Base-by-base conservation (phyloP, 2,888 invertebrate genomes). In the Tiliacea aurago region DNA sequence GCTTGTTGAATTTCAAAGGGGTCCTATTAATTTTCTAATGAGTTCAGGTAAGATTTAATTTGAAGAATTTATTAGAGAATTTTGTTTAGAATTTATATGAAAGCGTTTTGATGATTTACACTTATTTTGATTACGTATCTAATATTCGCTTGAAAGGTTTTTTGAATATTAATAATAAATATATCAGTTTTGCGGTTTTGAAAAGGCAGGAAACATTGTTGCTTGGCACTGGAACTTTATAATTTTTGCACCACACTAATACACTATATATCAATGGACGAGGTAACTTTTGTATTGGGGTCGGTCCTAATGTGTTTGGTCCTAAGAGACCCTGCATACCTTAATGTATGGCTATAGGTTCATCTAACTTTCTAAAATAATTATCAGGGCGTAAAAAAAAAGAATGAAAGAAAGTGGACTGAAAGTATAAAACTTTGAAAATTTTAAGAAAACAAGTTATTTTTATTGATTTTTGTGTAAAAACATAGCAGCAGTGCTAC, bases 1-100 rank as follows among this genome's bases (percentile, higher is more conserved):
- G 87, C 86, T 88, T 85, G 80, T 84, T 80, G 84, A 87, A 88
- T 91, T 87, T 86, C 70, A 84, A 87, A 85, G 87, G 87, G 83
- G 77, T 86, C 68, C 77, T 78, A 76, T 84, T 87, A 84, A 83
- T 84, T 83, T 77, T 82, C 65, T 82, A 81, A 87, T 83, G 87
- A 87, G 88, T 88, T 85, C 67, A 84, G 70, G 81, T 81, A 75
- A 70, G 56, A 80, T 83, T 79, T 73, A 51, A 68, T 79, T 80
- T 33, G 15, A 23, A 55, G 49, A 58, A 64, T 78, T 65, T 72
- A 73, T 73, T 78, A 53, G 2, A 45, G 74, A 69, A 63, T 74
- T 67, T 78, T 56, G 20, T 65, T 66, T 49, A 33, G 58, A 55
- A 78, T 67, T 58, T 58, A 43, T 41, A 62, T 49, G 33, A 53